Evolutionary conservation across 2,888 invertebrate genomes (phyloP).

Genomic region (Dorcus hopei): DNA sequence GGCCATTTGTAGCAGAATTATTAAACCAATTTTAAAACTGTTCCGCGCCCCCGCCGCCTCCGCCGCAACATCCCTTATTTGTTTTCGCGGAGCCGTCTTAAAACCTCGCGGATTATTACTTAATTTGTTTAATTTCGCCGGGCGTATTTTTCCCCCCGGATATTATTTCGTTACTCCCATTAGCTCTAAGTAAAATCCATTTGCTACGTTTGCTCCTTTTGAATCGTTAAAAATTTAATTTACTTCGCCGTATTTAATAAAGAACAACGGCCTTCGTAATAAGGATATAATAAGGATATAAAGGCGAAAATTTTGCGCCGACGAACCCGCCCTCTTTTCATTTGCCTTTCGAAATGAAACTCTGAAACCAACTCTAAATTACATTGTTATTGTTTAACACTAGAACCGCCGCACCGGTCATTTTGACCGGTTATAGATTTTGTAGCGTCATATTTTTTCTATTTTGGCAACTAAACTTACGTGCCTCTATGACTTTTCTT

Average conservation of each 20-base stretch:
- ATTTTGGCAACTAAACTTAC: too few relatives aligned
- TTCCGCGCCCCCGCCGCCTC: conserved; percentile 14
- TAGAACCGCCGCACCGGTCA: too few relatives aligned
- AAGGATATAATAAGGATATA: conserved; percentile 14
- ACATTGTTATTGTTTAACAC: too few relatives aligned
- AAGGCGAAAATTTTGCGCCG: too few relatives aligned
- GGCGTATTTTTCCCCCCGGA: conserved; percentile 2
- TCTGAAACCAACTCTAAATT: too few relatives aligned
- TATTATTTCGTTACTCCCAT: too few relatives aligned
- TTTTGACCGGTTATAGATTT: too few relatives aligned
- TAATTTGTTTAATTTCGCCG: conserved; percentile 12
- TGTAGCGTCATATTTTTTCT: too few relatives aligned
- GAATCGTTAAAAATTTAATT: conserved; percentile 21
- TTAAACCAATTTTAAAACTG: conserved; percentile 24
- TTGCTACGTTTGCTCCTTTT: conserved; percentile 6
- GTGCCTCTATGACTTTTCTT: too few relatives aligned
- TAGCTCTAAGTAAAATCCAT: background rate
- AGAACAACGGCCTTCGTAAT: conserved; percentile 19
- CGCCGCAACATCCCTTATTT: conserved; percentile 15
- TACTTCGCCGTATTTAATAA: conserved; percentile 15
- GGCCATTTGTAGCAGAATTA: conserved; percentile 32
- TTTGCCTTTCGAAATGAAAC: too few relatives aligned
- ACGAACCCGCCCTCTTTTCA: too few relatives aligned
- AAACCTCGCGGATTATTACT: conserved; percentile 13
- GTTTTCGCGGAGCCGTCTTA: conserved; percentile 12